Evolutionary conservation across 2,113 vertebrate species (phyloP).

Genomic region (Pelobates fuscus): DNA sequence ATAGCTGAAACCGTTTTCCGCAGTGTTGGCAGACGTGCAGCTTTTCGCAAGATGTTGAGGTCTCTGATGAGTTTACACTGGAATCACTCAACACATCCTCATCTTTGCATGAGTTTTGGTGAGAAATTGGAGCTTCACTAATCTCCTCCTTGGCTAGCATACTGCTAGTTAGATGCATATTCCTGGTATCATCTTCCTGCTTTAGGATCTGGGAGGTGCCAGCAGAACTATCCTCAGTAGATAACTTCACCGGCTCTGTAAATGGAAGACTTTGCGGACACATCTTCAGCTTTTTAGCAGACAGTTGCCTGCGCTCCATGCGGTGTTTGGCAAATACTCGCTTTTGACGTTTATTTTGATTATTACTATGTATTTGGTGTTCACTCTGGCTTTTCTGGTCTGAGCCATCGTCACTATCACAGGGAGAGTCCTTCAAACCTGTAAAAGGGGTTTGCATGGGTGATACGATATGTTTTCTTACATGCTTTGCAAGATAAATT

Average conservation of each 20-base stretch:
- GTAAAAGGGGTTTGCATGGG: not conserved
- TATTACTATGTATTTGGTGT: too few relatives aligned
- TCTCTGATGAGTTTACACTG: not conserved
- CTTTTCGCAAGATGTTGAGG: not conserved
- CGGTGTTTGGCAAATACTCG: not conserved
- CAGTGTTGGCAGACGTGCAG: conserved; percentile 16
- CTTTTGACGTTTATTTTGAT: not conserved
- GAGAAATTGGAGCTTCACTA: not conserved
- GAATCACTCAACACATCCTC: not conserved
- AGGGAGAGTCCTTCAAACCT: not conserved
- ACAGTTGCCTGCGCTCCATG: not conserved
- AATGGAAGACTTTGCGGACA: not conserved
- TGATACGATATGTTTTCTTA: not conserved
- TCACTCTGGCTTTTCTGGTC: not conserved
- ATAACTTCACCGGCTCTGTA: not conserved
- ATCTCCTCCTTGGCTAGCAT: not conserved
- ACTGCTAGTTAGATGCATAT: not conserved
- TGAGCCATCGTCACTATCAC: not conserved
- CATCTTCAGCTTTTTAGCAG: not conserved
- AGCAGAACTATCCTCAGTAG: not conserved
- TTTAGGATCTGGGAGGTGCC: not conserved
- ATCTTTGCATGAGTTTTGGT: not conserved
- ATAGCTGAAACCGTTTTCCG: conserved; percentile 8
- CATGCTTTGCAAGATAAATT: not conserved
- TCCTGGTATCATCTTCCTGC: not conserved